phyloP scores from a whole-genome alignment of 2,888 invertebrate genomes.

The Plusia festucae region DNA sequence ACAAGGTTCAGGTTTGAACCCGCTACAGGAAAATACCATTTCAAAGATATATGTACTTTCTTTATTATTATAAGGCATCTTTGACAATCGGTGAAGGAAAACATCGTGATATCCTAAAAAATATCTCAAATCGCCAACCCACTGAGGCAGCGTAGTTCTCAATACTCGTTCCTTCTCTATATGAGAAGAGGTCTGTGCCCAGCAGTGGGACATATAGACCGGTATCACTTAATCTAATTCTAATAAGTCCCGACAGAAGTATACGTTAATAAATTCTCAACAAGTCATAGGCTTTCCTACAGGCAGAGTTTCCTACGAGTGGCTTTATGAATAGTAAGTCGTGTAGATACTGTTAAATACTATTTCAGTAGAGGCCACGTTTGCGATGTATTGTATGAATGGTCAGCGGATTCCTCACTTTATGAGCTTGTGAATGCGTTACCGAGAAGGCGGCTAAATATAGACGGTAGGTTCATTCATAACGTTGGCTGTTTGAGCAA shows the following conservation, averaged over 20 bases:
- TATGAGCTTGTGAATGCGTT: slow-evolving; percentile 46
- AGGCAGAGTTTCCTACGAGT: background rate
- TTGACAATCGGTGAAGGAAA: no score
- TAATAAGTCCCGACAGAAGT: background rate
- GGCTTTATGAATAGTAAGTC: background rate
- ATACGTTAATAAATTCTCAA: background rate
- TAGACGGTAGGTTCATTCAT: slow-evolving; percentile 57
- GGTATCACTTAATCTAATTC: no score
- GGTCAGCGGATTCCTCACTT: slow-evolving; percentile 54
- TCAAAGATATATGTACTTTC: no score
- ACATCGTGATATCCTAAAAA: no score
- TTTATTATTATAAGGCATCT: no score
- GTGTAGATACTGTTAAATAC: slow-evolving; percentile 26
- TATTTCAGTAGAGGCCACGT: slow-evolving; percentile 26
- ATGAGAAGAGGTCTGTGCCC: no score
- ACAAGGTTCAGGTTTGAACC: no score
- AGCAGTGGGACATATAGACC: no score
- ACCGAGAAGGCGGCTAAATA: slow-evolving; percentile 47
- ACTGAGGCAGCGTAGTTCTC: no score
- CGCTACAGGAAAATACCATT: no score
- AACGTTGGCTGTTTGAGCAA: slow-evolving; percentile 38
- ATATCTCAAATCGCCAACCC: no score
- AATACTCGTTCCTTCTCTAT: no score
- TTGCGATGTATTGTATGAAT: slow-evolving; percentile 44
- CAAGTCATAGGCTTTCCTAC: background rate